Evolutionary conservation across 2,113 vertebrate genomes (phyloP).

Genomic region (Chlorocebus sabaeus): DNA sequence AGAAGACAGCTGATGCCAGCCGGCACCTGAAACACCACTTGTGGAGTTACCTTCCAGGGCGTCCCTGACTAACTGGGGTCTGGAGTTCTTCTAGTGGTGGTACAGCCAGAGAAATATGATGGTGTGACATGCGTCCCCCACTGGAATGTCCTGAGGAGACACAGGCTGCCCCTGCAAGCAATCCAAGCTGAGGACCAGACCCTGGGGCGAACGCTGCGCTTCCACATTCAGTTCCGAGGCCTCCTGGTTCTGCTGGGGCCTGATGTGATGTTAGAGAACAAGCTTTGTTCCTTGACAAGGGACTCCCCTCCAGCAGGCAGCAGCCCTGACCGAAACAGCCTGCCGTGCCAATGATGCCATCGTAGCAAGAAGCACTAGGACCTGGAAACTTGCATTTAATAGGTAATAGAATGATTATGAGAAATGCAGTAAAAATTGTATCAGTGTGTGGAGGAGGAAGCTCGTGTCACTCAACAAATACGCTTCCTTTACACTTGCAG

Average conservation of each 20-base stretch:
- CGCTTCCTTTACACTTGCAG: not conserved
- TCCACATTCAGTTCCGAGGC: not conserved
- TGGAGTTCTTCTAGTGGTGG: not conserved
- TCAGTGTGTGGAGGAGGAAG: not conserved
- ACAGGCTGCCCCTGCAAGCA: too few species aligned
- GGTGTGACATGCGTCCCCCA: not conserved
- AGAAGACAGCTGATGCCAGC: not conserved
- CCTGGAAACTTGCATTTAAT: slow-evolving; percentile 25
- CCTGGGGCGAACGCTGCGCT: not conserved
- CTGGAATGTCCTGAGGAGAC: not conserved
- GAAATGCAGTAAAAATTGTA: not conserved
- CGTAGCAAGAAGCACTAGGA: not conserved
- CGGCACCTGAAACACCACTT: not conserved
- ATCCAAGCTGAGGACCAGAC: not conserved
- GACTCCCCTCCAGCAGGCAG: not conserved
- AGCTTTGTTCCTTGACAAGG: not conserved
- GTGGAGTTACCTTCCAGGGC: not conserved
- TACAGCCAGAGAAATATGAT: not conserved
- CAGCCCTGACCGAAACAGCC: not conserved
- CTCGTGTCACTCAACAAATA: not conserved
- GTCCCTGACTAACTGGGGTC: not conserved
- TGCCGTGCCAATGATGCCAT: not conserved
- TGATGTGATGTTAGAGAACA: not conserved
- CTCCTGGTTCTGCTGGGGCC: not conserved
- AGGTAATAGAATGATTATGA: not conserved